A percentile compares a stretch with the other conserved stretches of the same genome.
phyloP scores from a whole-genome alignment of 2,797 vertebrate genomes.

The Siniperca undulata region DNA sequence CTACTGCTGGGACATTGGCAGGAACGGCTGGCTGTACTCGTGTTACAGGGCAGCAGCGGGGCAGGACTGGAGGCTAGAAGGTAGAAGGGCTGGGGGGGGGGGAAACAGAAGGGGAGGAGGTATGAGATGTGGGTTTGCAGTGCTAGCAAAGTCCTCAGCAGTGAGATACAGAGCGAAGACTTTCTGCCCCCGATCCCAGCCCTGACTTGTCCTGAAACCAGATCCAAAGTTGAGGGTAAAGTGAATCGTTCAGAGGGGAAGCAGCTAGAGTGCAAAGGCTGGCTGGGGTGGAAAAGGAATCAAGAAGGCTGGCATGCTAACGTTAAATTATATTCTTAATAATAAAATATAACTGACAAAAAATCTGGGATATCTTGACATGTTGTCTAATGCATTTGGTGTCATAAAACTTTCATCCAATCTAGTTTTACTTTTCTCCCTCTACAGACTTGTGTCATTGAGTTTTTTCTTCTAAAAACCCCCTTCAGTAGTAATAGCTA shows the following conservation, averaged over 20 bases:
- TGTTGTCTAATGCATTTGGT: neutral
- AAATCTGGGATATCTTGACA: neutral
- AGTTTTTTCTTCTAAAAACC: neutral
- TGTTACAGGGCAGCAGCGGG: conserved; percentile 75
- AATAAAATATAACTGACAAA: neutral
- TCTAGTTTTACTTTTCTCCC: neutral
- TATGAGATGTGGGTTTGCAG: conserved; percentile 74
- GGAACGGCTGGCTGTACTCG: conserved; percentile 62
- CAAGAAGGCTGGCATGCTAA: neutral
- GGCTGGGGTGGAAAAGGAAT: conserved; percentile 1
- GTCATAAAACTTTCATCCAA: neutral
- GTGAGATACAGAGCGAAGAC: conserved; percentile 62
- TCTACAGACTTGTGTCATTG: neutral
- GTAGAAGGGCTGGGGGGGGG: conserved; percentile 26
- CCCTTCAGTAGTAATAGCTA: neutral
- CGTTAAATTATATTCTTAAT: neutral
- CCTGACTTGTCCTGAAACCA: conserved; percentile 65
- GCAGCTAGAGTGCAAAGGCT: neutral
- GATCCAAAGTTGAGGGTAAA: conserved; percentile 60
- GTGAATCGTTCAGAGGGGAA: conserved; percentile 51
- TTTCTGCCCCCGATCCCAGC: conserved; percentile 34
- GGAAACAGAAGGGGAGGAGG: conserved; percentile 53
- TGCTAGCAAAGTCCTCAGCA: conserved; percentile 80
- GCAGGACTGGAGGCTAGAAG: conserved; percentile 31
- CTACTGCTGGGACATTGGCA: conserved; percentile 68